Base-by-base conservation (phyloP, 1,140 invertebrate species). In the Pseudomyrmex sp. region DNA sequence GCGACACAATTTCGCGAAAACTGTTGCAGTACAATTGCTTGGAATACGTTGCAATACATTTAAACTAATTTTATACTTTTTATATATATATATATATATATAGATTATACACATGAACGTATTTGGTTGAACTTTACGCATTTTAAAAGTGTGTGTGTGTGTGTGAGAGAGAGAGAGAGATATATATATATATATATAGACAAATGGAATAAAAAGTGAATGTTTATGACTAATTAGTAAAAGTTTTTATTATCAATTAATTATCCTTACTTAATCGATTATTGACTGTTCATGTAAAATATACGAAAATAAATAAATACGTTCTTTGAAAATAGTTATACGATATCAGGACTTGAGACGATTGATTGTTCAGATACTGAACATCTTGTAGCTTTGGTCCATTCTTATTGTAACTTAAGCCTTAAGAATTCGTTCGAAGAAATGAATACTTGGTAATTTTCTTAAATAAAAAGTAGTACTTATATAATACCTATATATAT, bases 381-480 rank as follows among this genome's bases (percentile, higher is more conserved):
- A 87, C 12, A 54, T 74, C 79, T 77, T 84, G 44, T 58, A 77
- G 59, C 87, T 89, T 89, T 89, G 87, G 87, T 88, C 84, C 87
- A 88, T 88, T 61, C 46, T 85, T 88, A 79, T 59, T 69, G 63
- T 83, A 69, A 77, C 48, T 35, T 89, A 89, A 89, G 73, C 61
- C 63, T 77, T 85, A 50, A 66, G 15, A 85, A 72, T 70, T 88
- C 5, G n/a, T 50, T 87, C 52, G 59, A 85, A 75, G 68, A 85
- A 82, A 15, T 44, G 50, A 63, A 35, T 26, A 52, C 26, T 85
- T 82, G 58, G 56, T 7, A 35, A 35, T 35, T 35, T 62, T 75
- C 46, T 87, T 84, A 87, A 77, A 87, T 77, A 77, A 79, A 52
- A 2, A 77, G 2, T 35, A 35, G 4, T 35, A 35, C 35, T 35